A percentile compares a stretch with the other conserved stretches of the same genome.
Conservation (phyloP, 2,888 invertebrate genomes). For the Catocala sponsa region DNA sequence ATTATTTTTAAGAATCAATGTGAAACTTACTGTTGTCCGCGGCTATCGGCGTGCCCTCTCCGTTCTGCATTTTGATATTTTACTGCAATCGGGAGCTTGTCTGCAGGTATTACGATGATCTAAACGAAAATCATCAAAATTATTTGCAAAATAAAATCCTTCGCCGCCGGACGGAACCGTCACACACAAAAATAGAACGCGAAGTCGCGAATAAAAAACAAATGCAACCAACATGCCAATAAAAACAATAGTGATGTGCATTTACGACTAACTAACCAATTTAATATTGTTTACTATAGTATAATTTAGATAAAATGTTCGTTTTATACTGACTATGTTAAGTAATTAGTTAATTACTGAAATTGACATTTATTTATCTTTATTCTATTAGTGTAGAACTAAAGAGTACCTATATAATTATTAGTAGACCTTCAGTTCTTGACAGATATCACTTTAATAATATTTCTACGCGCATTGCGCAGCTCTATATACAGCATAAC, state of each 20-base stretch:
- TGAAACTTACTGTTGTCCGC: conserved; percentile 78
- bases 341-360: too few species aligned
- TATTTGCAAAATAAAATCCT: conserved; percentile 75
- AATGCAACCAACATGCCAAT: conserved; percentile 67
- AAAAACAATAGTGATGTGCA: conserved; percentile 42
- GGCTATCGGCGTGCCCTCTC: conserved; percentile 77
- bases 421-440: background rate
- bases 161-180: conserved; percentile 81
- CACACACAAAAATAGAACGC: conserved; percentile 88
- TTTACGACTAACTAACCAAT: conserved; percentile 7
- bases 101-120: conserved; percentile 66
- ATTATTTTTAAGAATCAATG: conserved; percentile 75
- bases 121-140: conserved; percentile 78
- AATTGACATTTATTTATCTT: too few species aligned
- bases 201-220: conserved; percentile 86
- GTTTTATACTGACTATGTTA: too few species aligned
- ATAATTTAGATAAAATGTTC: too few species aligned
- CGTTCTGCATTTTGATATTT: conserved; percentile 83
- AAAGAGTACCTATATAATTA: background rate
- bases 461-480: background rate
- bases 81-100: conserved; percentile 76
- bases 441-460: background rate
- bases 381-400: background rate
- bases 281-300: background rate
- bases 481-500: conserved; percentile 21